Evolutionary conservation across 2,113 vertebrate species (phyloP), one percentile per base, ranked within the genome.

Genomic region (Pseudorectes ferrugineus): DNA sequence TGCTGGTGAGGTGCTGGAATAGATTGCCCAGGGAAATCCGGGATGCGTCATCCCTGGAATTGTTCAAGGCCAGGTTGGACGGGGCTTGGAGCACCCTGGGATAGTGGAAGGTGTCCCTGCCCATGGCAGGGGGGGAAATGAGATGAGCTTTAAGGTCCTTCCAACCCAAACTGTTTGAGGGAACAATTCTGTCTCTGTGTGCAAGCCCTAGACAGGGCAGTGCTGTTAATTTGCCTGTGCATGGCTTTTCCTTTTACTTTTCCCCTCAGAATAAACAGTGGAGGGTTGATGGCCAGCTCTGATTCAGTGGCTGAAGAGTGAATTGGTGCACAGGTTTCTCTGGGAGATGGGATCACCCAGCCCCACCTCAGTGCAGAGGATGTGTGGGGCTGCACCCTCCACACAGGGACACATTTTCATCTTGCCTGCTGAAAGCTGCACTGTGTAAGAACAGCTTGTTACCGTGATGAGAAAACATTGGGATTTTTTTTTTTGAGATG

Each of bases 351-450:
- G 40, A 59, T 14, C 3, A 1, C 15, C 59, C 72, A 77, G 65
- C 17, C 33, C 9, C 23, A 1, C 29, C 42, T 58, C 48, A 14
- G 43, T 33, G 57, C 76, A 59, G 29, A 59, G 38, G 8, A 28
- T 15, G 13, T 6, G 17, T 23, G 43, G 55, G 22, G 70, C 42
- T 87, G 35, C 31, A 18, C 33, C 35, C 26, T 80, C 29, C 26
- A 26, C 7, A 0, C 1, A 4, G 0, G 82, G 33, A 63, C 38
- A 31, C 5, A 2, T 67, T 65, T 67, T 14, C 74, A 45, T 26
- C n/a, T 6, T 23, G 11, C 26, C 48, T 55, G 24, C 33, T 59
- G 54, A 46, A 82, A 90, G 33, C 35, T 52, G 17, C 22, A 1
- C 31, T 31, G 1, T 2, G 22, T 36, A 42, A 42, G 23, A 58